These are phyloP conservation scores for Brachycybe producta DNA, from an alignment of 2,888 invertebrate genomes.

Conservation along the genomic window DNA sequence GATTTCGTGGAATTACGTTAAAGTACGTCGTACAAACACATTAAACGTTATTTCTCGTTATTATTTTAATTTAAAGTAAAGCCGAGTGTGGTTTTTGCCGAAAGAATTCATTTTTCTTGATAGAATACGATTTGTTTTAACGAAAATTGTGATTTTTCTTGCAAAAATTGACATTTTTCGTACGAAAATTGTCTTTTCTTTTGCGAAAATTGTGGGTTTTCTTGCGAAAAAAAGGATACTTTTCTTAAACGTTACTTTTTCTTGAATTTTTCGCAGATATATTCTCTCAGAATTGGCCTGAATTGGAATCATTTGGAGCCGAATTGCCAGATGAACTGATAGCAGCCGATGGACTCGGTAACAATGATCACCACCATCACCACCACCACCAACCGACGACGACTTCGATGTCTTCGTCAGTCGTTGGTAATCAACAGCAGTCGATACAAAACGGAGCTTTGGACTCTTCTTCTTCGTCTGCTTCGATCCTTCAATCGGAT, in stretches of 20 bases:
- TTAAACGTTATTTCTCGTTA: too few species aligned
- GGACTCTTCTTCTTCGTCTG: conserved; percentile 17
- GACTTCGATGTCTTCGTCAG: neutral
- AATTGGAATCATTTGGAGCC: conserved; percentile 55
- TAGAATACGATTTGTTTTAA: too few species aligned
- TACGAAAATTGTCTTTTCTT: too few species aligned
- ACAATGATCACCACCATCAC: conserved; percentile 50
- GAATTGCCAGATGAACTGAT: conserved; percentile 83
- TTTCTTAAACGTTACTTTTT: neutral
- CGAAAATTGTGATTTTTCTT: too few species aligned
- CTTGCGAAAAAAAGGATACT: neutral
- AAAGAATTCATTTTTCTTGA: too few species aligned
- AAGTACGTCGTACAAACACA: too few species aligned
- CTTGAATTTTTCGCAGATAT: conserved; percentile 45
- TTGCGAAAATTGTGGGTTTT: neutral
- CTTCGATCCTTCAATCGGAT: too few species aligned
- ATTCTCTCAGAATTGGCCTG: conserved; percentile 69
- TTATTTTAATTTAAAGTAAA: too few species aligned
- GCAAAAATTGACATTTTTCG: too few species aligned
- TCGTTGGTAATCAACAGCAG: neutral
- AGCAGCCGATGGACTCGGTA: conserved; percentile 41
- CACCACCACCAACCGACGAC: too few species aligned
- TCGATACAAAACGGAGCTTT: conserved; percentile 23
- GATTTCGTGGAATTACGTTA: too few species aligned
- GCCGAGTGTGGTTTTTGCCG: too few species aligned